phyloP scores from a whole-genome alignment of 2,888 invertebrate species.

The Hydriomena furcata region DNA sequence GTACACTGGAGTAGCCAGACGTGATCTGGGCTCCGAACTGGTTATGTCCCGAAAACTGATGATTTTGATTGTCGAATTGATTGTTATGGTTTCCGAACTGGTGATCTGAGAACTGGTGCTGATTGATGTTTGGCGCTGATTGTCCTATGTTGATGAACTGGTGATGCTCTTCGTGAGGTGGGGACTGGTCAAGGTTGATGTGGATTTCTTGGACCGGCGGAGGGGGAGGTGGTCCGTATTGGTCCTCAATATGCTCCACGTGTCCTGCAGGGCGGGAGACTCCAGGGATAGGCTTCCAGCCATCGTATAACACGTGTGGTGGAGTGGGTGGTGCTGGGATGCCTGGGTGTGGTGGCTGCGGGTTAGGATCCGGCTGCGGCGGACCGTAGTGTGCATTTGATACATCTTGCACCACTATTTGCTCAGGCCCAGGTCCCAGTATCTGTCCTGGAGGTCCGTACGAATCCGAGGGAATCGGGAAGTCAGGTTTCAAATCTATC shows the following conservation, averaged over 20 bases:
- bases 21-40: constrained; percentile 55
- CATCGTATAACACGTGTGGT: constrained; percentile 90
- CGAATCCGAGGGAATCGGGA: constrained; percentile 67
- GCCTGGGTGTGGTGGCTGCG: constrained; percentile 86
- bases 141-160: constrained; percentile 25
- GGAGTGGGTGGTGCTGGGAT: constrained; percentile 90
- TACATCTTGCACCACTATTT: constrained; percentile 64
- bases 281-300: constrained; percentile 94
- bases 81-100: constrained; percentile 7
- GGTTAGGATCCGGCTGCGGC: constrained; percentile 83
- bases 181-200: constrained; percentile 56
- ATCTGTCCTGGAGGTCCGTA: constrained; percentile 77
- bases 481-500: constrained; percentile 68
- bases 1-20: constrained; percentile 70
- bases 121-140: constrained; percentile 3
- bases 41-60: constrained; percentile 19
- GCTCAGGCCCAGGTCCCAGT: constrained; percentile 61
- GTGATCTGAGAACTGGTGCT: constrained; percentile 13
- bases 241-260: constrained; percentile 51
- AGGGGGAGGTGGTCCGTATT: constrained; percentile 66
- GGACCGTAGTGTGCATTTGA: constrained; percentile 80
- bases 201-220: constrained; percentile 58
- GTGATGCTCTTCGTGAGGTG: constrained; percentile 40
- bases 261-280: constrained; percentile 69
- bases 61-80: constrained; percentile 35